These are phyloP conservation scores for Archivesica marissinica DNA, from an alignment of 1,140 invertebrate genomes.

Conservation along the genomic window DNA sequence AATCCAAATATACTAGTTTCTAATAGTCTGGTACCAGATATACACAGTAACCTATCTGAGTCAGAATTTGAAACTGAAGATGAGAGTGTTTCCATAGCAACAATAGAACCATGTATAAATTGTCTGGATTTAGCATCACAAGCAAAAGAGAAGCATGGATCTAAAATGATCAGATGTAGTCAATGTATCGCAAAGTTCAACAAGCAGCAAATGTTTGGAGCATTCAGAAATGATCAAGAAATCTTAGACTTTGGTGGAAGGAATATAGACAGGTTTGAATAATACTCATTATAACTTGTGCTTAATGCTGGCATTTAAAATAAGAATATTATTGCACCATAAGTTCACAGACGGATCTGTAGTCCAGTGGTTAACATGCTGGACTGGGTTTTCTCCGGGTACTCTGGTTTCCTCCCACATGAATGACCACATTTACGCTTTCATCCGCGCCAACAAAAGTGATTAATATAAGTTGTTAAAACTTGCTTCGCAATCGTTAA, in stretches of 20 bases:
- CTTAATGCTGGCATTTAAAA: too few species aligned
- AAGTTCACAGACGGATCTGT: too few species aligned
- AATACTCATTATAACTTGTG: too few species aligned
- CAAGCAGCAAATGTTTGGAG: conserved; percentile 33
- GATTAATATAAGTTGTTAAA: too few species aligned
- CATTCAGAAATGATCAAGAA: conserved; percentile 25
- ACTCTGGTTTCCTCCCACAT: too few species aligned
- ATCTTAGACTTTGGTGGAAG: conserved; percentile 23
- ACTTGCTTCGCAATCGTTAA: too few species aligned
- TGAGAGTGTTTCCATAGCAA: conserved; percentile 19
- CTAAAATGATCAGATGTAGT: conserved; percentile 11
- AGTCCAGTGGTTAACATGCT: too few species aligned
- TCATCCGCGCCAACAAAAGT: too few species aligned
- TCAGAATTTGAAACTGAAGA: conserved; percentile 56
- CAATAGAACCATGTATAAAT: conserved; percentile 53
- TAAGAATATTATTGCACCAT: too few species aligned
- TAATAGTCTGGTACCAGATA: neutral
- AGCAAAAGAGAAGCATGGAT: neutral
- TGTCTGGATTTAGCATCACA: conserved; percentile 21
- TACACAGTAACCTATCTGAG: conserved; percentile 25
- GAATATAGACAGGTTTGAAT: conserved; percentile 9
- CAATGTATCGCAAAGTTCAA: neutral
- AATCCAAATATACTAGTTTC: neutral
- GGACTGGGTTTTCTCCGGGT: too few species aligned
- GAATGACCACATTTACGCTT: too few species aligned